Evolutionary conservation across 2,113 vertebrate species (phyloP), one percentile per base, ranked within the genome.

Genomic region (Muntiacus muntjak): DNA sequence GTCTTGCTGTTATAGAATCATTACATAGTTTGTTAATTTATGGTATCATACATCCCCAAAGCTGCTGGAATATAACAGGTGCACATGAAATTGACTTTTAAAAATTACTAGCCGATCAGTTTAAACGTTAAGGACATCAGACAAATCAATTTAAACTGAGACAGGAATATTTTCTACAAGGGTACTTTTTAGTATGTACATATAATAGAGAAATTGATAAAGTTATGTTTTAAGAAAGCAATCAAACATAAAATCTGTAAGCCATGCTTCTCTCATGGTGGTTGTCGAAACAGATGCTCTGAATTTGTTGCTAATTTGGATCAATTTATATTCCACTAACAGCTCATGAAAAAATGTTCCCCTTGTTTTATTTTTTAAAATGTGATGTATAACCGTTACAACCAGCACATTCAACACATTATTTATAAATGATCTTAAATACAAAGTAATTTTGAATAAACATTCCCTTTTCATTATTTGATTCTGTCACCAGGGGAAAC

Each of bases 371-470:
- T 81, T 88, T 88, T 81, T 89, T n/a, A 15, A 87, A 95, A 64
- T 45, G 54, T 86, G 47, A 91, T 40, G 7, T 45, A 43, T 3
- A 83, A 5, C 16, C 23, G 43, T 36, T 71, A 55, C 47, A 89
- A 45, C 2, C 28, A 86, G 96, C 82, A 79, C 5, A 25, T 76
- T 94, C 28, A 57, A 52, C 58, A 13, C 2, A 15, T 55, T 76
- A 62, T 78, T 82, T 89, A 28, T 88, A 93, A 92, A 57, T 93
- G 58, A 76, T 58, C 26, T 57, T 76, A 97, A 81, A 89, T 79
- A 45, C 40, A 14, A 58, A 78, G 33, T 88, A 28, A 58, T 85
- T 97, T 93, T 62, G 94, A 94, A 96, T 78, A 79, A 96, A 96
- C 84, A 86, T 4, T 25, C 13, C 2, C 23, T 90, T 98, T 94